A percentile compares a stretch with the other conserved stretches of the same genome.
phyloP scores from a whole-genome alignment of 2,888 invertebrate genomes.

The Tridacna gigas region DNA sequence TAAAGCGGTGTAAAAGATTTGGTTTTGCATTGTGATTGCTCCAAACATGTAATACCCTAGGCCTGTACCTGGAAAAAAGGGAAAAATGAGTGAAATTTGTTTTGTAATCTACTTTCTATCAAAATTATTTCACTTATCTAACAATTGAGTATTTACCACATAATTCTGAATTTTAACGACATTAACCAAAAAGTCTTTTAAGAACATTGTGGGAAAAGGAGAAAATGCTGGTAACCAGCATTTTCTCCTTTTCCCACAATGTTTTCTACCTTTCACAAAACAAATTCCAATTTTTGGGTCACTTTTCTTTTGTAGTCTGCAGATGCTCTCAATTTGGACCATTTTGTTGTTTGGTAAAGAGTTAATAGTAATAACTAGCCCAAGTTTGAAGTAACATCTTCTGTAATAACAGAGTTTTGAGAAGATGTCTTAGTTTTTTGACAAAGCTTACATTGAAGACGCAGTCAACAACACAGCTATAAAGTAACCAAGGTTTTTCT shows the following conservation, averaged over 20 bases:
- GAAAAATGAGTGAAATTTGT: not conserved
- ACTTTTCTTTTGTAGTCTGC: too few relatives aligned
- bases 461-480: too few relatives aligned
- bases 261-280: not conserved
- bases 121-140: not conserved
- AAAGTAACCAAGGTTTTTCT: too few relatives aligned
- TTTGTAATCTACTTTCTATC: too few relatives aligned
- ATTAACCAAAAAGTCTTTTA: not conserved
- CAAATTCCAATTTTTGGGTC: too few relatives aligned
- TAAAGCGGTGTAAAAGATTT: slow-evolving; percentile 45
- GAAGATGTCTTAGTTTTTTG: too few relatives aligned
- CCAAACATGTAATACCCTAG: slow-evolving; percentile 71
- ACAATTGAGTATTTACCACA: not conserved
- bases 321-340: too few relatives aligned
- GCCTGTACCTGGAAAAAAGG: slow-evolving; percentile 63
- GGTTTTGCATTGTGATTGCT: slow-evolving; percentile 48
- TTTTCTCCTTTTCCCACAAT: not conserved
- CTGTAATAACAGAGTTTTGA: too few relatives aligned
- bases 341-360: too few relatives aligned
- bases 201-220: not conserved
- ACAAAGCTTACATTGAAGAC: too few relatives aligned
- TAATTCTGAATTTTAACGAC: not conserved
- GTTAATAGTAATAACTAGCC: too few relatives aligned
- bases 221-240: not conserved
- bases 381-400: too few relatives aligned